Conservation (phyloP, 2,113 vertebrate genomes). For the Acinonyx jubatus region DNA sequence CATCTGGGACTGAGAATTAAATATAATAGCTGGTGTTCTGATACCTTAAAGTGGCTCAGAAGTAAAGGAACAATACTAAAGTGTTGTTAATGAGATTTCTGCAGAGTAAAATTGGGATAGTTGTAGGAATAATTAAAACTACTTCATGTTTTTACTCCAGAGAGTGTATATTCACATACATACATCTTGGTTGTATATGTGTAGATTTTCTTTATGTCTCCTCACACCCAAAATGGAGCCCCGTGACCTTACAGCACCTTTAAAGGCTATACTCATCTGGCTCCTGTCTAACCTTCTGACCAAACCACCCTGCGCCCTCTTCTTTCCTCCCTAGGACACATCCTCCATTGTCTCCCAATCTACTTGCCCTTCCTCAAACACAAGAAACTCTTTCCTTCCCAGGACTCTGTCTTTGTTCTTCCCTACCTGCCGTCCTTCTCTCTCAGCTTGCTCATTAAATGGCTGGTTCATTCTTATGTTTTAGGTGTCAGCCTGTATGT, state of each 20-base stretch:
- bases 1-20: neutral
- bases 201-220: neutral
- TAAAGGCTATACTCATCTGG: neutral
- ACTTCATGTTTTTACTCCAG: neutral
- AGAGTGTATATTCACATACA: neutral
- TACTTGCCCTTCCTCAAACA: neutral
- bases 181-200: neutral
- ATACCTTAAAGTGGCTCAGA: neutral
- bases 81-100: neutral
- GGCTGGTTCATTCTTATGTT: neutral
- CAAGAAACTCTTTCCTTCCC: neutral
- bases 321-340: neutral
- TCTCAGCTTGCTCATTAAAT: neutral
- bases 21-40: neutral
- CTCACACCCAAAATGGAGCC: neutral
- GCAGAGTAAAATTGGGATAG: neutral
- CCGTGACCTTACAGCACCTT: neutral
- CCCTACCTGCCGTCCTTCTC: neutral
- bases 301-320: no score
- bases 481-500: neutral
- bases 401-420: no score
- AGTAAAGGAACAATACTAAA: neutral
- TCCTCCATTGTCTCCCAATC: neutral
- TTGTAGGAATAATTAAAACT: neutral
- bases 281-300: neutral